A percentile compares a stretch with the other conserved stretches of the same genome.
phyloP scores from a whole-genome alignment of 2,113 vertebrate genomes.

The Desmodus rotundus region DNA sequence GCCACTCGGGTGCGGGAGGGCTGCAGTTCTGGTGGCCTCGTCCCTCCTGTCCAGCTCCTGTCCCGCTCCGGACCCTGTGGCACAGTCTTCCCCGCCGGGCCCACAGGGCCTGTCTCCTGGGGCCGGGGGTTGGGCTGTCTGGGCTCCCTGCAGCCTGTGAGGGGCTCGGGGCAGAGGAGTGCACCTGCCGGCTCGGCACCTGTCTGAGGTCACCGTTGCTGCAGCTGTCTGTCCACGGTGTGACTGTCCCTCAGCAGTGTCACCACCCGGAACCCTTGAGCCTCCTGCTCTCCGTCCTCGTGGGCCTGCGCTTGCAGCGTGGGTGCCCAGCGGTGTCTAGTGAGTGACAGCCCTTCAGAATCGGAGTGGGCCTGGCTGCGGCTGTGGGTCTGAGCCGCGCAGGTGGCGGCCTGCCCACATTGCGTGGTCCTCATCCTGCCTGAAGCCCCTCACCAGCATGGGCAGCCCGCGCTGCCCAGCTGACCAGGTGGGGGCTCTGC shows the following conservation, averaged over 20 bases:
- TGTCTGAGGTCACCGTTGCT: accelerated
- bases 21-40: accelerated
- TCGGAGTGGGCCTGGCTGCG: not conserved
- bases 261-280: not conserved
- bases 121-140: no score
- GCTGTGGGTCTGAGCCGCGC: not conserved
- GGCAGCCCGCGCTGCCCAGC: not conserved
- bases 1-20: not conserved
- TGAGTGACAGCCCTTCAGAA: not conserved
- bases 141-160: no score
- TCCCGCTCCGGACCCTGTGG: not conserved
- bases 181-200: no score
- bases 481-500: not conserved
- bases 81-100: accelerated
- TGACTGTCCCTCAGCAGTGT: not conserved
- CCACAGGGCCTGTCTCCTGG: no score
- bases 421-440: accelerated
- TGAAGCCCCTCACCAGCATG: not conserved
- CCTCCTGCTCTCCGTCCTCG: not conserved
- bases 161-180: no score
- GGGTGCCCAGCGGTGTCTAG: not conserved
- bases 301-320: not conserved
- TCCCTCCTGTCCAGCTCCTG: not conserved
- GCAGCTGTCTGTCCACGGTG: accelerated
- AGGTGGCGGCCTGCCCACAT: not conserved